These are phyloP conservation scores for Menidia menidia DNA, from an alignment of 2,797 vertebrate genomes.

Conservation along the genomic window DNA sequence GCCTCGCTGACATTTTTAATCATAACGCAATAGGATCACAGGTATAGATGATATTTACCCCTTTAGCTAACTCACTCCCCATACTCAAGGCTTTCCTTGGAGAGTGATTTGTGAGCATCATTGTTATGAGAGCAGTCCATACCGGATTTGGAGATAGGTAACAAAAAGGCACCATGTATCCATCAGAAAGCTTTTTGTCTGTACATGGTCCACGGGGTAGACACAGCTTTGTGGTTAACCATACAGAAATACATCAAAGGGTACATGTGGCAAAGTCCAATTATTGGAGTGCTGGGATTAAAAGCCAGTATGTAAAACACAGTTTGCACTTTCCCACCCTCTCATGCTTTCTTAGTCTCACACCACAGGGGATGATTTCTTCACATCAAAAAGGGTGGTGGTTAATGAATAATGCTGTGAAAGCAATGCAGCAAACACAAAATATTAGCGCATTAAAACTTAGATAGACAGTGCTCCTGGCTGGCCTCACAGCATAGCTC, in stretches of 20 bases:
- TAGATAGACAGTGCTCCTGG: conserved; percentile 30
- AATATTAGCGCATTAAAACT: conserved; percentile 44
- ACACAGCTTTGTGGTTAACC: conserved; percentile 62
- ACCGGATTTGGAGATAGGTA: conserved; percentile 55
- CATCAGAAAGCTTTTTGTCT: conserved; percentile 65
- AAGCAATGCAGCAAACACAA: conserved; percentile 45
- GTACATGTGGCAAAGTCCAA: conserved; percentile 76
- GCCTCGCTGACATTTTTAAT: conserved; percentile 83
- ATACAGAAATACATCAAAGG: conserved; percentile 76
- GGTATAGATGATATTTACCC: conserved; percentile 74
- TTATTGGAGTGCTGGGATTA: conserved; percentile 77
- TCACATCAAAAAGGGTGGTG: conserved; percentile 46
- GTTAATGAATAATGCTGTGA: conserved; percentile 54
- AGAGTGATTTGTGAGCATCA: conserved; percentile 70
- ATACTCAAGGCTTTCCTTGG: conserved; percentile 65
- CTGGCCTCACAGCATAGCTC: conserved; percentile 35
- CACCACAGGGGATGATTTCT: conserved; percentile 70
- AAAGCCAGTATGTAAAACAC: conserved; percentile 76
- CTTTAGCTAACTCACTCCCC: conserved; percentile 68
- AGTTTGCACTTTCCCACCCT: conserved; percentile 65
- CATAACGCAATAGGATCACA: conserved; percentile 78
- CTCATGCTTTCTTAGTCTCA: conserved; percentile 76
- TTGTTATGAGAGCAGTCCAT: conserved; percentile 62
- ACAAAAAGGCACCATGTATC: conserved; percentile 63
- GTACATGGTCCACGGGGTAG: conserved; percentile 45